Percentiles rank a stretch among this genome's conserved stretches.
Conservation (phyloP, 2,888 invertebrate genomes). For the Ornithoptera priamus region DNA sequence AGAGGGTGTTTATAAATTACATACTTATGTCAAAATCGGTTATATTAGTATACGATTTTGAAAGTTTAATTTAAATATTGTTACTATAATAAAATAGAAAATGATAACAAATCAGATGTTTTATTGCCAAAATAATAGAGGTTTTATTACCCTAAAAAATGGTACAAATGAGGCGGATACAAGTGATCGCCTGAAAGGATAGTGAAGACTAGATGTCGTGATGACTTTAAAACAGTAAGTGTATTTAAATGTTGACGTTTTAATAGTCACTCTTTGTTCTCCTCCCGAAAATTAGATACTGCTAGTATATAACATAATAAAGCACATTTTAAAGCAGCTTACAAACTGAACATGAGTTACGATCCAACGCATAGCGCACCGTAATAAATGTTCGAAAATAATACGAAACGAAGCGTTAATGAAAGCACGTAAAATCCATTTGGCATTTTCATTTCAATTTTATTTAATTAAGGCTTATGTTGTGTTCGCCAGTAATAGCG, state of each 20-base stretch:
- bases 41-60: no score
- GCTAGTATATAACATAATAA: conserved; percentile 56
- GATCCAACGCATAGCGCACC: conserved; percentile 68
- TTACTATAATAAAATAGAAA: no score
- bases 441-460: conserved; percentile 78
- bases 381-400: conserved; percentile 75
- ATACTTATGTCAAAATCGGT: no score
- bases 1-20: no score
- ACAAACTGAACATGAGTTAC: conserved; percentile 75
- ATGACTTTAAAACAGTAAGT: background rate
- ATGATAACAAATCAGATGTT: no score
- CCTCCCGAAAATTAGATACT: background rate
- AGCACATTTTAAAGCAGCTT: conserved; percentile 77
- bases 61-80: no score
- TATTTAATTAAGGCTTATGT: conserved; percentile 78
- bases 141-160: no score
- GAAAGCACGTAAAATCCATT: conserved; percentile 80
- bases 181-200: no score
- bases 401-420: conserved; percentile 74
- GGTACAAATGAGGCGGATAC: no score
- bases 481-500: conserved; percentile 51
- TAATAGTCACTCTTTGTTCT: background rate
- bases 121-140: no score
- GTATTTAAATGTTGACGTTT: background rate
- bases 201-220: no score